Base-by-base conservation (phyloP, 2,797 vertebrate genomes). In the Strix occidentalis region DNA sequence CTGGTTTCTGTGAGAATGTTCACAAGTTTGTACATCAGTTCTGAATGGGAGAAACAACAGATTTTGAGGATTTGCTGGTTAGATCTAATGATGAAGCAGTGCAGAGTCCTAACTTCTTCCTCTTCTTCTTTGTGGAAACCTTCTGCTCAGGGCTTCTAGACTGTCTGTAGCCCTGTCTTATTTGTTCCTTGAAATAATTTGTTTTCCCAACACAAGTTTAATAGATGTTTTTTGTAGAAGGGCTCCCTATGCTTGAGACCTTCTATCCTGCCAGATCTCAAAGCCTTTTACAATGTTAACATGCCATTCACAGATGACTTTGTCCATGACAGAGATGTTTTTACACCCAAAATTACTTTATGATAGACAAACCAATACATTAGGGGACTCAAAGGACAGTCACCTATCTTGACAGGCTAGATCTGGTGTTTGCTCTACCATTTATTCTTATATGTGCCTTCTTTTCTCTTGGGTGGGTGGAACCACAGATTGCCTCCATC, bases 1-100 rank as follows among this genome's bases (percentile, higher is more conserved):
- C 12, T 48, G 45, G 20, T 48, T 68, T 58, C 48, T 70, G 17
- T 33, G 39, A 19, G n/a, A 54, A 41, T 4, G 18, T 43, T 25
- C 54, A 7, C 1, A 74, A 45, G 3, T 69, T 29, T 15, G 26
- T 21, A 1, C 50, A 1, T 53, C 3, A 3, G 4, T 20, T 69
- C 20, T 35, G 54, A 48, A 4, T 4, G 50, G 60, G 51, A 78
- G 20, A 81, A 58, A 65, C 0, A 61, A 45, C 5, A 28, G 43
- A 33, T 6, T 35, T 31, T 7, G 28, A 37, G 43, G 71, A 6
- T 66, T 86, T 19, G 11, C 53, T 29, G 41, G 6, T n/a, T 70
- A 33, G 35, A 54, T 46, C 39, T 58, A 18, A 21, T 8, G 7
- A 28, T 19, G 31, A 20, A 20, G 13, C 46, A 61, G 72, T 23